These are phyloP conservation scores for Paramuricea clavata DNA, from an alignment of 92 coral and sea anemone species.

Conservation along the genomic window DNA sequence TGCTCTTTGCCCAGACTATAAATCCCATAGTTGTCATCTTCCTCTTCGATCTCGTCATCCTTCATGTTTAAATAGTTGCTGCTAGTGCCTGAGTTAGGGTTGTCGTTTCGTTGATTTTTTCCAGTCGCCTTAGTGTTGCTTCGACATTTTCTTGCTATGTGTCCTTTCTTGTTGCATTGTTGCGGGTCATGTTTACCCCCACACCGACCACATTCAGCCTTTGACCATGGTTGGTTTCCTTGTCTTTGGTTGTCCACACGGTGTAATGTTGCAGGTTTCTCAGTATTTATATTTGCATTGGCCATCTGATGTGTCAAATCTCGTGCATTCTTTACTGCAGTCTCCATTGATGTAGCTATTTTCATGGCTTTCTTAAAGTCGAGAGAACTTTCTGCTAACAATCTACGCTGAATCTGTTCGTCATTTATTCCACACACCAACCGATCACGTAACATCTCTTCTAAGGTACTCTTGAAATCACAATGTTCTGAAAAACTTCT, in stretches of 20 bases:
- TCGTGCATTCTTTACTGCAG: too few relatives aligned
- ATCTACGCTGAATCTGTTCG: too few relatives aligned
- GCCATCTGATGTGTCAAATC: conserved; percentile 7
- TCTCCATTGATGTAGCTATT: too few relatives aligned
- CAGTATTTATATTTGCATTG: too few relatives aligned
- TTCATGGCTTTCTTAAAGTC: too few relatives aligned
- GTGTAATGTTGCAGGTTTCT: neutral
- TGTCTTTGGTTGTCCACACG: neutral
- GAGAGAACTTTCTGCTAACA: too few relatives aligned
- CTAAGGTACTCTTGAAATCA: too few relatives aligned
- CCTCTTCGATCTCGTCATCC: neutral
- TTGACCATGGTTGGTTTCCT: too few relatives aligned
- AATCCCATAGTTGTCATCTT: conserved; percentile 11
- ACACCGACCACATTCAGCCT: conserved; percentile 19
- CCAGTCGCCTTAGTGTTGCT: neutral
- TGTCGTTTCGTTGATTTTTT: neutral
- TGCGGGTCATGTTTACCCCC: conserved; percentile 22
- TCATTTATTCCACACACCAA: too few relatives aligned
- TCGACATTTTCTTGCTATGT: conserved; percentile 28
- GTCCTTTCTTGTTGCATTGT: conserved; percentile 12
- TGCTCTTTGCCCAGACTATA: neutral
- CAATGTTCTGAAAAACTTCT: too few relatives aligned
- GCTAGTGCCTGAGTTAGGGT: neutral
- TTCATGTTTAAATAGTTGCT: neutral
- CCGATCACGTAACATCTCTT: too few relatives aligned